Evolutionary conservation across 1,140 invertebrate species (phyloP).

Genomic region (Heliconius hewitsoni): DNA sequence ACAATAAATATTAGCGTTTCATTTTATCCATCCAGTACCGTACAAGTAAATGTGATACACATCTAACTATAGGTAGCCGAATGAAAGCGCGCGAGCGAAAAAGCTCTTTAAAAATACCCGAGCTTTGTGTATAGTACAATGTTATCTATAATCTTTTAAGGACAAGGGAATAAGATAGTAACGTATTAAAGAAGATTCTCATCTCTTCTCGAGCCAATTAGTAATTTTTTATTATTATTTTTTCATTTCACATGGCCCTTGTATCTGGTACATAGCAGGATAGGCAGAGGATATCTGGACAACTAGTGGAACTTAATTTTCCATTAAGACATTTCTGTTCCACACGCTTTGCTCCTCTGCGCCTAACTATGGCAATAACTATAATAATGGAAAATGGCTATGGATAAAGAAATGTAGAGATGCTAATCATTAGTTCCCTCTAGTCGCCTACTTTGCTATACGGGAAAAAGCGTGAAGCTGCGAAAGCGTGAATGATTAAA

Average conservation of each 20-base stretch:
- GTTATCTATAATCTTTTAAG: slow-evolving; percentile 8
- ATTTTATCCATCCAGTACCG: background rate
- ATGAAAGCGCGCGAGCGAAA: slow-evolving; percentile 25
- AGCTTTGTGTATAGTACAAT: slow-evolving; percentile 4
- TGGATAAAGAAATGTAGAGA: too few species aligned
- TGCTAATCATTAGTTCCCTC: too few species aligned
- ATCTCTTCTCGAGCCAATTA: background rate
- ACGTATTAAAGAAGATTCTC: background rate
- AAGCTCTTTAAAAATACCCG: slow-evolving; percentile 30
- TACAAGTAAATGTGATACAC: background rate
- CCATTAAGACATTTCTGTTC: too few species aligned
- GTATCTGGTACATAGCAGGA: too few species aligned
- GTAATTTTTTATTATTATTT: background rate
- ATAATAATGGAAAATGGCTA: too few species aligned
- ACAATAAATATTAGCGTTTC: background rate
- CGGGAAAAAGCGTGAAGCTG: too few species aligned
- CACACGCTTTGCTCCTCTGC: too few species aligned
- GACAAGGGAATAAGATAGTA: background rate
- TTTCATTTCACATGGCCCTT: background rate
- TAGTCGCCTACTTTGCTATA: too few species aligned
- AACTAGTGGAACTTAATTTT: too few species aligned
- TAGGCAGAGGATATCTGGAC: too few species aligned
- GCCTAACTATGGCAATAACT: too few species aligned
- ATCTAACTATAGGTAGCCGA: background rate
- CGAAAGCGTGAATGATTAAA: too few species aligned